Percentiles rank a stretch among this genome's conserved stretches.
These are phyloP conservation scores for Hyla sarda DNA, from an alignment of 2,113 vertebrate genomes.

Conservation along the genomic window DNA sequence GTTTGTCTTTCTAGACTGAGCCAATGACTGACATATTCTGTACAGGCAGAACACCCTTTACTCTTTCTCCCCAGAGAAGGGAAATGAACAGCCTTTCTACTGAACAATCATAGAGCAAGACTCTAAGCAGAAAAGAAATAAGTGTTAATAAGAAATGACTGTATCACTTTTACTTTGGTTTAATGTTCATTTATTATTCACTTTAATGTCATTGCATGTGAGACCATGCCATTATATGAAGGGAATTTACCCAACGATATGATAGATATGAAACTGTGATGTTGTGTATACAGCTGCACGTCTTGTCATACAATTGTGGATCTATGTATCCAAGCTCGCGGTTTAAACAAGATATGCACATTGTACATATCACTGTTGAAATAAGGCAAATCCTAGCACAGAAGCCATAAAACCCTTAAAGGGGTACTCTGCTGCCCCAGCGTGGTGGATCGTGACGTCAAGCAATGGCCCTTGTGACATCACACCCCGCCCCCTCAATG, in stretches of 20 bases:
- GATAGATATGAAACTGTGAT: background rate
- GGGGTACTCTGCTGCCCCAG: no score
- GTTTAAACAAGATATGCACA: slow-evolving; percentile 8
- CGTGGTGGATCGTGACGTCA: no score
- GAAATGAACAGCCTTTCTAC: background rate
- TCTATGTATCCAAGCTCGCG: background rate
- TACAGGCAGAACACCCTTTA: background rate
- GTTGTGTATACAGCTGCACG: slow-evolving; percentile 1
- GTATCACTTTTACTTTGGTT: slow-evolving; percentile 1
- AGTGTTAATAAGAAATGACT: background rate
- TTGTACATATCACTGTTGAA: background rate
- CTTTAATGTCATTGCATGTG: slow-evolving; percentile 20
- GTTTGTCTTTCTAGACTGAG: slow-evolving; percentile 29
- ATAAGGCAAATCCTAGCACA: background rate
- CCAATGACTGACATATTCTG: slow-evolving; percentile 9
- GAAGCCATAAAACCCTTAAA: slow-evolving; percentile 29
- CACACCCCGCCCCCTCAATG: no score
- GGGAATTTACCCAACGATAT: background rate
- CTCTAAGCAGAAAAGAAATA: background rate
- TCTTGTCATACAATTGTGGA: background rate
- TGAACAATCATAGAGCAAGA: slow-evolving; percentile 30
- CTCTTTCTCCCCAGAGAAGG: background rate
- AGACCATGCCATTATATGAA: slow-evolving; percentile 1
- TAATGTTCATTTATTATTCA: slow-evolving; percentile 1
- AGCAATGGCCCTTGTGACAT: no score